Evolutionary conservation across 1,140 invertebrate species (phyloP).

Genomic region (Nasonia vitripennis): DNA sequence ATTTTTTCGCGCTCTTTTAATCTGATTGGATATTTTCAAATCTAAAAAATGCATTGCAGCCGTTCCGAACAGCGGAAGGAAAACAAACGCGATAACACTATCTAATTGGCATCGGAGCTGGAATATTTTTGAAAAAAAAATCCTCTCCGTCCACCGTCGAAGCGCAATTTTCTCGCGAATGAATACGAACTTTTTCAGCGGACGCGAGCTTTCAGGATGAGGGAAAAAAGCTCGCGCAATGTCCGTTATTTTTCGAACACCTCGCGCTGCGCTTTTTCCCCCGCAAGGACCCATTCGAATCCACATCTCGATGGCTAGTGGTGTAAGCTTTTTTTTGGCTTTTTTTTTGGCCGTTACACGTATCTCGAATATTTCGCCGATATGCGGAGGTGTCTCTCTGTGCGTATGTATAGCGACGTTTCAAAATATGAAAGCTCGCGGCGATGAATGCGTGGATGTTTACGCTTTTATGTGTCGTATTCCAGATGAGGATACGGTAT

Average conservation of each 20-base stretch:
- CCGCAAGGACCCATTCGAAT: background rate
- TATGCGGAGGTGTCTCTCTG: background rate
- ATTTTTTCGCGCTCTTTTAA: background rate
- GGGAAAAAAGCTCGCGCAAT: background rate
- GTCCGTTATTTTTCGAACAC: background rate
- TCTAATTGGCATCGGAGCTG: background rate
- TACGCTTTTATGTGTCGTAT: too few relatives aligned
- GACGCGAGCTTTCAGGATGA: background rate
- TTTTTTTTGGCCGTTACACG: background rate
- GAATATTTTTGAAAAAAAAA: background rate
- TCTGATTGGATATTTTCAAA: background rate
- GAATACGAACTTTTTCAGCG: background rate
- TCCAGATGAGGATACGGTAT: too few relatives aligned
- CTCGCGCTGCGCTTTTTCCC: background rate
- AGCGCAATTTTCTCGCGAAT: background rate
- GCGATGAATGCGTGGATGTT: background rate
- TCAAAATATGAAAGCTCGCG: background rate
- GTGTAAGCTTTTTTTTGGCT: background rate
- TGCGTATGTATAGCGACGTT: background rate
- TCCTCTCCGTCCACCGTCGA: background rate
- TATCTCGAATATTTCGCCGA: constrained; percentile 9
- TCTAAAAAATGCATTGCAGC: background rate
- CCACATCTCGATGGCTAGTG: background rate
- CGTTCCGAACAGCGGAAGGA: background rate
- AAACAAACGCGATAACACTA: background rate